Evolutionary conservation across 2,797 vertebrate genomes (phyloP).

Genomic region (Brachymystax lenok): DNA sequence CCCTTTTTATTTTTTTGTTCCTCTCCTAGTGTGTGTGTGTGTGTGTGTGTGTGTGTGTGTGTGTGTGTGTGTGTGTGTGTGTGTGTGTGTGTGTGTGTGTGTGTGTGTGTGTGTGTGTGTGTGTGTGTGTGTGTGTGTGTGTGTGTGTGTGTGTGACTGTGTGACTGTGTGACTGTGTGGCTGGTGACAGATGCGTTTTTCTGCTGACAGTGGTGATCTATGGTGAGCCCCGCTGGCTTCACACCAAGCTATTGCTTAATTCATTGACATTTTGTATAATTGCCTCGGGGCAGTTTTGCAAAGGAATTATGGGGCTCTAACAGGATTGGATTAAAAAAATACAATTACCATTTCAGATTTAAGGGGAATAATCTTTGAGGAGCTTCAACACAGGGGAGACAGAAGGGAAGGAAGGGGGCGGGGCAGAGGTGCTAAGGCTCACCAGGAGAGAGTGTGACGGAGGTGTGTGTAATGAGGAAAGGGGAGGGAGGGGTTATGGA

Average conservation of each 20-base stretch:
- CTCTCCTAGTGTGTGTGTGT: slow-evolving; percentile 10
- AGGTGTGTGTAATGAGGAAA: slow-evolving; percentile 17
- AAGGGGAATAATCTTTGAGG: slow-evolving; percentile 66
- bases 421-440: slow-evolving; percentile 14
- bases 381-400: slow-evolving; percentile 34
- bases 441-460: neutral
- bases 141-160: too few relatives aligned
- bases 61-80: too few relatives aligned
- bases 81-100: too few relatives aligned
- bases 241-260: slow-evolving; percentile 82
- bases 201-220: slow-evolving; percentile 76
- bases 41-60: too few relatives aligned
- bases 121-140: too few relatives aligned
- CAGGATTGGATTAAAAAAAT: slow-evolving; percentile 80
- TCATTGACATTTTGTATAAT: slow-evolving; percentile 83
- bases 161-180: neutral
- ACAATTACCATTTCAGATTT: slow-evolving; percentile 78
- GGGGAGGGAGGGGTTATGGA: slow-evolving; percentile 33
- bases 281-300: slow-evolving; percentile 75
- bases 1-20: slow-evolving; percentile 9
- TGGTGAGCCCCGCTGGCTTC: slow-evolving; percentile 66
- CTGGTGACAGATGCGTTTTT: slow-evolving; percentile 73
- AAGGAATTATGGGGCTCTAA: slow-evolving; percentile 68
- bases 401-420: neutral
- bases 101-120: too few relatives aligned